Base-by-base conservation (phyloP, 92 coral and sea anemone genomes). In the Siderastrea radians region DNA sequence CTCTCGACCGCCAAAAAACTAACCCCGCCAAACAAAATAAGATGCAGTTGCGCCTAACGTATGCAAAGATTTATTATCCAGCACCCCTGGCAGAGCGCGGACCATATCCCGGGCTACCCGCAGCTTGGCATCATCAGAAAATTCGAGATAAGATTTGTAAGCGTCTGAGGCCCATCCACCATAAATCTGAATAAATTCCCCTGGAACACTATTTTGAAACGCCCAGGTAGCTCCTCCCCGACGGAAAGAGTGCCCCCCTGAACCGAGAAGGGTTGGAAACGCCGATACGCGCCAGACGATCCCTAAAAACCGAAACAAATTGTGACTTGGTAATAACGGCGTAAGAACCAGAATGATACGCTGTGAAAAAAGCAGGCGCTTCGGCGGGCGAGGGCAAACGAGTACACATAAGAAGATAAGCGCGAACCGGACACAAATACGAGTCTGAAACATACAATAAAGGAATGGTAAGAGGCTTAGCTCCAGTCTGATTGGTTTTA, bases 121-220 rank as follows among this genome's bases (percentile, higher is more conserved):
- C 11, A 83, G 60, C 55, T 69, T 72, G 0, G 75, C 75, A 6
- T 69, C 46, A 1, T 49, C 58, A 2, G 61, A 66, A 67, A 72
- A 81, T 16, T 81, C 85, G 7, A 81, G 46, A n/a, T 81, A 81
- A 49, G 38, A 19, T 48, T 67, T 81, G 4, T 81, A 52, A 3
- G 76, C 85, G 1, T 81, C 85, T 2, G 79, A 55, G 3, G 69
- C 50, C 80, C 87, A 83, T 52, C 72, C 87, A 38, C 87, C 69
- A 14, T 69, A 81, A 44, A 81, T 58, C 17, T 81, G 85, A 48
- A 81, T 67, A 52, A 81, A 76, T 48, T 81, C 77, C 7, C 77
- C 85, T 49, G 66, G 86, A 6, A 81, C 75, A 49, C 86, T 67
- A 5, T 57, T 17, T 14, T 51, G 63, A 49, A 81, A 81, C 7